These are phyloP conservation scores for Entelurus aequoreus DNA, from an alignment of 2,113 vertebrate species.

Conservation along the genomic window DNA sequence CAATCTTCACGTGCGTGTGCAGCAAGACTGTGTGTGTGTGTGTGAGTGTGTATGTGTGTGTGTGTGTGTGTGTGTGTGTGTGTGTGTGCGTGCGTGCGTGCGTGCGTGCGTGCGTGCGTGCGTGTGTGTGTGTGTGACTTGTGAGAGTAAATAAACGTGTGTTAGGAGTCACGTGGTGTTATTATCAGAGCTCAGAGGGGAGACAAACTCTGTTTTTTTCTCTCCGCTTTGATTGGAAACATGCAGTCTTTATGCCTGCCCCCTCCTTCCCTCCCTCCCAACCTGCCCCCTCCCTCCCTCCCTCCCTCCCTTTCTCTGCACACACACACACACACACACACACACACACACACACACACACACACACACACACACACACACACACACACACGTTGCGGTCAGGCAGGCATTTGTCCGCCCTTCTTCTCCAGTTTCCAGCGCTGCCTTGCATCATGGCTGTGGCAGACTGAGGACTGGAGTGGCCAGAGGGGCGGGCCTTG, in stretches of 20 bases:
- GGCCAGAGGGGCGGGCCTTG: too few relatives aligned
- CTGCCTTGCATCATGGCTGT: too few relatives aligned
- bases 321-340: constrained; percentile 16
- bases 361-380: too few relatives aligned
- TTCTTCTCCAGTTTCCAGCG: too few relatives aligned
- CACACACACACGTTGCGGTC: too few relatives aligned
- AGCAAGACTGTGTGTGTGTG: constrained; percentile 15
- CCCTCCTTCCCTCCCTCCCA: too few relatives aligned
- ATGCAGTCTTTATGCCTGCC: neutral
- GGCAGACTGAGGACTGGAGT: too few relatives aligned
- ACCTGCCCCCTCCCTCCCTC: too few relatives aligned
- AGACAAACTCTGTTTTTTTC: constrained; percentile 70
- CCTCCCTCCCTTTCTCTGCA: neutral
- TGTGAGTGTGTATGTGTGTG: constrained; percentile 6
- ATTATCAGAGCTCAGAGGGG: constrained; percentile 75
- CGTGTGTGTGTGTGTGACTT: constrained; percentile 43
- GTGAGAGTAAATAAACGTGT: constrained; percentile 76
- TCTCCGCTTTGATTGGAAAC: constrained; percentile 50
- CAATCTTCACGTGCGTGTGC: constrained; percentile 50
- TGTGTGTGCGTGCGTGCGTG: constrained; percentile 21
- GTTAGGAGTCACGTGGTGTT: constrained; percentile 65
- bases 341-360: too few relatives aligned
- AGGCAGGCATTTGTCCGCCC: too few relatives aligned
- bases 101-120: too few relatives aligned
- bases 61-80: constrained; percentile 10